Evolutionary conservation across 1,140 invertebrate species (phyloP), one percentile per base, ranked within the genome.

Genomic region (Latrodectus geometricus): DNA sequence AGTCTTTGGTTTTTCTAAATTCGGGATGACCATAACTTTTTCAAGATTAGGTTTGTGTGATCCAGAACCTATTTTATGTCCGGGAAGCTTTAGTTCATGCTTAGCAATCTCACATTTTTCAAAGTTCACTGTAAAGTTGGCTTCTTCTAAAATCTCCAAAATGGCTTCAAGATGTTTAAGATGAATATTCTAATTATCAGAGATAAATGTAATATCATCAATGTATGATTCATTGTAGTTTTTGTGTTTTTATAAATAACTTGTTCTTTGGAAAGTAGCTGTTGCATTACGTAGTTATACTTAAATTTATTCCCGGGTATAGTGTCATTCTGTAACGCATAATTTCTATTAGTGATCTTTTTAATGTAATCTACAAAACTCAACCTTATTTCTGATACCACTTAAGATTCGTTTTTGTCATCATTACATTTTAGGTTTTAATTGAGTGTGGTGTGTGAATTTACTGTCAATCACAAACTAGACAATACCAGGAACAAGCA

Each of bases 21-120:
- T 74, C 72, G 11, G 48, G 9, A 91, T 88, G 9, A 89, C 89
- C 87, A 89, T 50, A 0, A 90, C 77, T 87, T 91, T 91, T 4
- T 89, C 89, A 17, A 89, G 89, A 52, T 90, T 89, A 87, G 90
- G 90, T 49, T 89, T 89, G 0, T 92, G 75, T 15, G 90, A 90
- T 49, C 91, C 88, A 20, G 88, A 65, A 9, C 88, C 88, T 23
- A 90, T 82, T 2, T 90, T 83, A 75, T 91, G 89, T n/a, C 91
- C 91, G 0, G 92, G 88, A 88, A 90, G 91, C 11, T 87, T 54
- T 3, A 90, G 54, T 86, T 89, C 79, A 17, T 66, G 12, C 20
- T 79, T 68, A 17, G 75, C 88, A 88, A 91, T 90, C 12, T 88
- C 21, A 88, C 90, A 90, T 88, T 92, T 92, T 61, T 89, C 85